Base-by-base conservation (phyloP, 2,888 invertebrate genomes). In the Coleophora deauratella region DNA sequence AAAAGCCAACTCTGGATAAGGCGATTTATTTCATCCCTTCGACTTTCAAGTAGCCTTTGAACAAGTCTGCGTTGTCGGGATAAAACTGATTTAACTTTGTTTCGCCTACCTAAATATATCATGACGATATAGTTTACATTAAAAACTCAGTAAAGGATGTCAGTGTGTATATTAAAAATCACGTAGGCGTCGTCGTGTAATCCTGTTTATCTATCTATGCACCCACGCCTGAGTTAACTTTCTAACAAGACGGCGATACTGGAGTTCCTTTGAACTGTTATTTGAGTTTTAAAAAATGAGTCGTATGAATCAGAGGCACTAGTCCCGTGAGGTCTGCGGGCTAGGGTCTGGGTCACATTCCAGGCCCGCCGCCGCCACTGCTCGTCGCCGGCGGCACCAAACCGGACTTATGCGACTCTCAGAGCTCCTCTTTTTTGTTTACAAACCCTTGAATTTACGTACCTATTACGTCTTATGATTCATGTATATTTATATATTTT, bases 341-440 rank as follows among this genome's bases (percentile, higher is more conserved):
- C 8, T 62, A 72, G 64, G 70, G 75, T 77, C 72, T 81, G 81
- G 84, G 81, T 82, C 77, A 80, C 84, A 85, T 85, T 82, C 84
- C 81, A 69, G 69, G 37, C 38, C 32, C 32, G 28, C 59, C 57
- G 57, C n/a, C n/a, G n/a, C n/a, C n/a, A n/a, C n/a, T n/a, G 57
- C 55, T 55, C 55, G 57, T 52, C 38, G 50, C 52, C 50, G 55
- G 55, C 50, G 56, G 50, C 59, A 60, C 62, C 54, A 71, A 72
- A 72, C 72, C 72, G 72, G 72, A 62, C 68, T 52, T 51, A 55
- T 44, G 52, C 56, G 49, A 57, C 52, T 52, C 48, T 42, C 51
- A 52, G 52, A 55, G 54, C 49, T 59, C 49, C 50, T 56, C 49
- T 57, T 51, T 59, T 60, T 50, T 61, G 63, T 63, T 52, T 57